Conservation (phyloP, 1,140 invertebrate genomes). For the Pissodes strobi region DNA sequence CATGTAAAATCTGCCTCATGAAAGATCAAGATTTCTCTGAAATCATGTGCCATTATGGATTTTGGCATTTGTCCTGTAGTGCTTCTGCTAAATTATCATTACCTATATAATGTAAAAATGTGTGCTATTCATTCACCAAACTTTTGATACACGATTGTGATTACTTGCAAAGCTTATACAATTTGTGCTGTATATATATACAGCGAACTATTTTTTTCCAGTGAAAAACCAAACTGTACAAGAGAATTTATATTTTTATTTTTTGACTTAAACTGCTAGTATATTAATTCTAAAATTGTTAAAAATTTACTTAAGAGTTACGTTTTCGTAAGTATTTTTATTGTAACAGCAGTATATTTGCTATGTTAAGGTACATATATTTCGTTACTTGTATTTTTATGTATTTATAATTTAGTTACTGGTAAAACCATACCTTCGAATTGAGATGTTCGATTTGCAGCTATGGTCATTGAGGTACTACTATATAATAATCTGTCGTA, state of each 20-base stretch:
- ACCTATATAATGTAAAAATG: background rate
- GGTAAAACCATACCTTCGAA: background rate
- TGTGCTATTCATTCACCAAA: slow-evolving; percentile 7
- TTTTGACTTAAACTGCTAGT: background rate
- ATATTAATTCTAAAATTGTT: background rate
- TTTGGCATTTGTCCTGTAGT: background rate
- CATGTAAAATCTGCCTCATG: background rate
- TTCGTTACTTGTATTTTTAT: slow-evolving; percentile 33
- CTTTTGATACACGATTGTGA: slow-evolving; percentile 11
- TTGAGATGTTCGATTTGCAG: background rate
- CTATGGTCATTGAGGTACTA: background rate
- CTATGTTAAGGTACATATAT: slow-evolving; percentile 29
- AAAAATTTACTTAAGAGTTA: slow-evolving; percentile 29
- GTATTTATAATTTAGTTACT: slow-evolving; percentile 21
- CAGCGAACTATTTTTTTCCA: slow-evolving; percentile 1
- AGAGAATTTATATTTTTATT: slow-evolving; percentile 9
- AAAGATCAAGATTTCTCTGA: too few relatives aligned
- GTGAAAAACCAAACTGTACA: background rate
- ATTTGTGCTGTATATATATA: background rate
- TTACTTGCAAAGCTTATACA: background rate
- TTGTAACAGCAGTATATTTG: slow-evolving; percentile 22
- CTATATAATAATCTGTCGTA: background rate
- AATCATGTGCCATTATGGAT: background rate
- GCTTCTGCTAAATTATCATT: background rate
- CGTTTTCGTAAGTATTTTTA: slow-evolving; percentile 29